Conservation (phyloP, 2,113 vertebrate genomes). For the Agelaius tricolor region DNA sequence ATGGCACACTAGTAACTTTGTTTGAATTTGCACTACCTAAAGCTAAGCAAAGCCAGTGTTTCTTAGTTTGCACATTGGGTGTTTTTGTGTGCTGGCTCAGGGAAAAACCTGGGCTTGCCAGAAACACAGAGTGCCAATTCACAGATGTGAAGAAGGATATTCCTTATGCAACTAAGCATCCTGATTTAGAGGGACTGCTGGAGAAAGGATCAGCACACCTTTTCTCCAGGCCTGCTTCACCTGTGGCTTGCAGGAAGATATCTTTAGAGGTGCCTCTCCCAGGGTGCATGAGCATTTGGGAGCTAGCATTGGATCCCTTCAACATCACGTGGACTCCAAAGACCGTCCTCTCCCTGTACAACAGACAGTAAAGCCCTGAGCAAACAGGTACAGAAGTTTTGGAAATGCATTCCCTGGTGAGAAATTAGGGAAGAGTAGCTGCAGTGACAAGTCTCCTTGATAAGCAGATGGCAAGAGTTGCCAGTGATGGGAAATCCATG, state of each 20-base stretch:
- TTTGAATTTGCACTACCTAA: not conserved
- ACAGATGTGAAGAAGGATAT: not conserved
- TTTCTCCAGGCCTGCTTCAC: not conserved
- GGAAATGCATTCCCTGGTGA: not conserved
- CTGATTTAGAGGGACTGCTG: not conserved
- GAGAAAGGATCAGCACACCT: not conserved
- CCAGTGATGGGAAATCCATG: not conserved
- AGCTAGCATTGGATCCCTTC: not conserved
- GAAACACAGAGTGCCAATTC: not conserved
- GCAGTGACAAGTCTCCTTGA: not conserved
- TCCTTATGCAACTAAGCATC: not conserved
- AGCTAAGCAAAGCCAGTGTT: not conserved
- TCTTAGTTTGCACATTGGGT: not conserved
- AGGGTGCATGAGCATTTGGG: not conserved
- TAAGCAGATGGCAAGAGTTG: not conserved
- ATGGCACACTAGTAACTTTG: not conserved
- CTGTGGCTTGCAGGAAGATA: not conserved
- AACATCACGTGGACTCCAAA: rapidly evolving
- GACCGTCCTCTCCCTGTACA: not conserved
- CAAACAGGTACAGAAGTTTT: not conserved
- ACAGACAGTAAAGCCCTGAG: not conserved
- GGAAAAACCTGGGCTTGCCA: not conserved
- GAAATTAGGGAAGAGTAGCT: not conserved
- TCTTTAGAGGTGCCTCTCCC: not conserved
- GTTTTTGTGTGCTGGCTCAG: not conserved